A percentile compares a stretch with the other conserved stretches of the same genome.
phyloP scores from a whole-genome alignment of 2,113 vertebrate genomes.

The Butastur rufipennis region DNA sequence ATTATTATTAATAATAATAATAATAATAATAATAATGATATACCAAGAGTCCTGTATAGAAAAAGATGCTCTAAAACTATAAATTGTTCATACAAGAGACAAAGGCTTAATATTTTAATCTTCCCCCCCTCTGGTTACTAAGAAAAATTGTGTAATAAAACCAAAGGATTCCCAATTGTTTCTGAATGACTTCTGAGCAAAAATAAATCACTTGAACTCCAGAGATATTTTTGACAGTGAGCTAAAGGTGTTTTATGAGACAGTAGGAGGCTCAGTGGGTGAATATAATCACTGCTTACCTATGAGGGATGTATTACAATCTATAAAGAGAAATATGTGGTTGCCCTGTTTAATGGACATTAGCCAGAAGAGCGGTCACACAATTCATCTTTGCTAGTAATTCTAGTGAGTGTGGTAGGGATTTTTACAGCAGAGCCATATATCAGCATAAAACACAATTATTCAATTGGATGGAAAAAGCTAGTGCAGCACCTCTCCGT shows the following conservation, averaged over 20 bases:
- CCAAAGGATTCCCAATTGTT: slow-evolving; percentile 3
- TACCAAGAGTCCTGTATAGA: background rate
- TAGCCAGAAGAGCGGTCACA: background rate
- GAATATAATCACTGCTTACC: slow-evolving; percentile 9
- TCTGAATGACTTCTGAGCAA: background rate
- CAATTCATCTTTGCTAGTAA: background rate
- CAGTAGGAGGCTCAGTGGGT: background rate
- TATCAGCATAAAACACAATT: slow-evolving; percentile 1
- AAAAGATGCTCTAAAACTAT: background rate
- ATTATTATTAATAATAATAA: no score
- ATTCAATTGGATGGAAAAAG: background rate
- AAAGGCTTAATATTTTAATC: slow-evolving; percentile 9
- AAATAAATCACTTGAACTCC: slow-evolving; percentile 34
- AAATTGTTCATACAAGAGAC: background rate
- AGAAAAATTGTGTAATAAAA: slow-evolving; percentile 11
- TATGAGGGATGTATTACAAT: background rate
- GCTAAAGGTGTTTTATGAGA: background rate
- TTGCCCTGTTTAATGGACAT: background rate
- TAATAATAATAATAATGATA: background rate
- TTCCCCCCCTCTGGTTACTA: background rate
- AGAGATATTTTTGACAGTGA: slow-evolving; percentile 33
- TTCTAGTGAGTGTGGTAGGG: background rate
- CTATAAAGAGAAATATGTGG: background rate
- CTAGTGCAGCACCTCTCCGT: background rate
- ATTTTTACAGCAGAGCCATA: background rate